Evolutionary conservation across 1,140 invertebrate genomes (phyloP), one percentile per base, ranked within the genome.

Genomic region (Leucophenga varia): DNA sequence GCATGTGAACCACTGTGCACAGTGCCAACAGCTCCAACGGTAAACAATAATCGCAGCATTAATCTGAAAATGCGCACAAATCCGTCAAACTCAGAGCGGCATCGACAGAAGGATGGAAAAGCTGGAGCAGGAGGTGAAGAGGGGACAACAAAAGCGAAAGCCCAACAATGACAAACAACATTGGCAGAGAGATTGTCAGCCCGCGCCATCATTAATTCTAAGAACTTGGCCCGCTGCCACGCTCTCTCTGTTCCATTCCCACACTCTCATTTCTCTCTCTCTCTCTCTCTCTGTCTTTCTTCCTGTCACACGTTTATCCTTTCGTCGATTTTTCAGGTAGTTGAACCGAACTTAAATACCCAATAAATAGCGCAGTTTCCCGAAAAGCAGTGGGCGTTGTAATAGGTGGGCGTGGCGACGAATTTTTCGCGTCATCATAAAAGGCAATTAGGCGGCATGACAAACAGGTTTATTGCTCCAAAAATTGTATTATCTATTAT

Each of bases 11-110:
- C 61, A 65, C 56, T 47, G 61, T 65, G 34, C 63, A 43, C 57
- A 58, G 40, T n/a, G n/a, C 20, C 20, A 43, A 21, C 47, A 37
- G 59, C 56, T 40, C 49, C 47, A 37, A 63, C 39, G 56, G 63
- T 53, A 65, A 65, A 65, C 63, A 65, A 67, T 63, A 65, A 65
- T 67, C 63, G 64, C 56, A 57, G 63, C 63, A 65, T 67, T 67
- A 65, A 65, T 67, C 63, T 65, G 63, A 67, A 65, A 63, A 57
- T 63, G 63, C 43, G 64, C 63, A 67, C 63, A 67, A 65, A 65
- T 65, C 63, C 63, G 63, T 65, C 63, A 65, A 65, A 63, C 64
- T 57, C 64, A 63, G 55, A 47, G 43, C 50, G 31, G 30, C 42
- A 50, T 43, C 30, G 19, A 18, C 16, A 17, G 32, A 39, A 20